Evolutionary conservation across 2,888 invertebrate species (phyloP), one percentile per base, ranked within the genome.

Genomic region (Drosophila quasianomalipes): DNA sequence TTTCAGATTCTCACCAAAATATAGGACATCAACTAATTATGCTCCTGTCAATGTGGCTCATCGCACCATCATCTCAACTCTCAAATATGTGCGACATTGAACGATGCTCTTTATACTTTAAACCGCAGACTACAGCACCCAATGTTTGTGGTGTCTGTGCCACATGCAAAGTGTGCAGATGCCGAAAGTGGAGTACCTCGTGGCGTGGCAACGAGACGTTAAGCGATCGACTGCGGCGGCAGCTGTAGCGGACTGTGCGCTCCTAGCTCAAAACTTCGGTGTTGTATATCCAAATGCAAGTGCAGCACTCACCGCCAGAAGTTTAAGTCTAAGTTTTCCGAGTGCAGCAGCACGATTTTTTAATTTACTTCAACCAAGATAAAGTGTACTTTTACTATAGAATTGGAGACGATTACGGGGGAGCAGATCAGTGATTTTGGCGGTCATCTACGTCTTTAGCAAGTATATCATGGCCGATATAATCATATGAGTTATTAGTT

Each of bases 111-210:
- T 33, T 33, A 10, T 33, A 12, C 33, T 33, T 12, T 33, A 33
- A 91, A 14, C 80, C 76, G 39, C 91, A 92, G 4, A 72, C 83
- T 0, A 51, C 44, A 12, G 65, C 58, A 10, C 74, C 63, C 37
- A 90, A 60, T 5, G 85, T 84, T 10, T 92, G 89, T 9, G 89
- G 70, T 79, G 70, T 79, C 39, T 76, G 70, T 3, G 91, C 88
- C 60, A 92, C 79, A 47, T 76, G 82, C 12, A 92, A 49, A 51
- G 76, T 67, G 49, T 90, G 81, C 22, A 91, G 69, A 62, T 90
- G 87, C 74, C 91, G 89, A 35, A 90, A 79, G 7, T 74, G 54
- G 19, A 79, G 37, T 26, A 80, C 22, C 19, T 83, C 85, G 4
- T 51, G 57, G 6, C 74, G 82, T 1, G 79, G 68, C 28, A 79